Percentiles rank a stretch among this genome's conserved stretches.
These are phyloP conservation scores for Notarius lentiginosus DNA, from an alignment of 2,113 vertebrate genomes.

Conservation along the genomic window DNA sequence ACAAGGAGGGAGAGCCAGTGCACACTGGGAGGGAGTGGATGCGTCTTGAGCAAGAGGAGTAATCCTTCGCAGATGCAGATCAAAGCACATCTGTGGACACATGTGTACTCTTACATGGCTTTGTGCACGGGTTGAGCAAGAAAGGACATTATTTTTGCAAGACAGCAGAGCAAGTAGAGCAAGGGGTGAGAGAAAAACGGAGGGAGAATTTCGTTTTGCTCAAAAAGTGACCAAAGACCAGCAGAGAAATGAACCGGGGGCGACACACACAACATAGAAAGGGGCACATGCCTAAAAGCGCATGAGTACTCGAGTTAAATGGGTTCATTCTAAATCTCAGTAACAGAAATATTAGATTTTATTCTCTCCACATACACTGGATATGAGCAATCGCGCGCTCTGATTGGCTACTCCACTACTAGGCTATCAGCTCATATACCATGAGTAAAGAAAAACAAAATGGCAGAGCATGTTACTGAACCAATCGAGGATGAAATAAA, in stretches of 20 bases:
- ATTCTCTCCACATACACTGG: too few species aligned
- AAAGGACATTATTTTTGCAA: conserved; percentile 29
- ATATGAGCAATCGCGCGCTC: too few species aligned
- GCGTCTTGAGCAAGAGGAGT: background rate
- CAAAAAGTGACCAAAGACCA: background rate
- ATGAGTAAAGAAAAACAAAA: too few species aligned
- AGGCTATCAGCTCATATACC: too few species aligned
- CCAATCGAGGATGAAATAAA: too few species aligned
- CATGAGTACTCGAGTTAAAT: background rate
- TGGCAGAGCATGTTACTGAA: too few species aligned
- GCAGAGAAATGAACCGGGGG: background rate
- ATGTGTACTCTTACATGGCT: conserved; percentile 12
- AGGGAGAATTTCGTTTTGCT: background rate
- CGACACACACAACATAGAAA: background rate
- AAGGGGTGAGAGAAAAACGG: background rate
- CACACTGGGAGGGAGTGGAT: background rate
- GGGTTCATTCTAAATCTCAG: background rate
- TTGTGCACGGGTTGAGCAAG: conserved; percentile 42
- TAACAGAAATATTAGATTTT: too few species aligned
- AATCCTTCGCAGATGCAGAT: conserved; percentile 38
- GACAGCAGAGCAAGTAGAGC: background rate
- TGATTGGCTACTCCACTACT: too few species aligned
- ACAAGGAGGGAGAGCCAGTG: background rate
- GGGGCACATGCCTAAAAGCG: too few species aligned
- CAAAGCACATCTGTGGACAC: conserved; percentile 54